A percentile compares a stretch with the other conserved stretches of the same genome.
Conservation (phyloP, 2,113 vertebrate species). For the Echinops telfairi region DNA sequence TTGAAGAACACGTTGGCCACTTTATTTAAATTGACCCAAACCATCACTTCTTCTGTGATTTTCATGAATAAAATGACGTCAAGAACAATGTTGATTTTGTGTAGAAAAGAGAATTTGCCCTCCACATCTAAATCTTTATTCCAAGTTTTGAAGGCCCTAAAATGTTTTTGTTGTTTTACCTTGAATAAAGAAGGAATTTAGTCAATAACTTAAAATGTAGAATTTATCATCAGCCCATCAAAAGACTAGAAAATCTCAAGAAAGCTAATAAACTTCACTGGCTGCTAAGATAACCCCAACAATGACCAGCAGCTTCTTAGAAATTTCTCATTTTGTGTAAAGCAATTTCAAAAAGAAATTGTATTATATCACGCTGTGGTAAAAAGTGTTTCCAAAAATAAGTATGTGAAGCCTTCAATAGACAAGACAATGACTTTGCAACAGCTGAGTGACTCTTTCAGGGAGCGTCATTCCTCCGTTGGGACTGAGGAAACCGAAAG, state of each 20-base stretch:
- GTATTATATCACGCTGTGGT: neutral
- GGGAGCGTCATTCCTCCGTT: neutral
- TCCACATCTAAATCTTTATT: neutral
- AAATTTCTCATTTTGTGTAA: neutral
- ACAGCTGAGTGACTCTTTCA: neutral
- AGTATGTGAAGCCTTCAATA: conserved; percentile 16
- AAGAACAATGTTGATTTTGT: neutral
- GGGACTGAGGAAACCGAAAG: conserved; percentile 4
- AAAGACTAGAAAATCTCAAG: neutral
- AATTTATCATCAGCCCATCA: neutral
- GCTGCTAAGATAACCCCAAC: neutral
- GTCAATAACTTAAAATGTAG: neutral
- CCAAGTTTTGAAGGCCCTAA: neutral
- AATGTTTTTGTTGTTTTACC: neutral
- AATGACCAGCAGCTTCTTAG: neutral
- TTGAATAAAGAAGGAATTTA: neutral
- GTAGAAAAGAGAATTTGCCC: neutral
- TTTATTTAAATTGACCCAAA: neutral
- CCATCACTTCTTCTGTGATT: neutral
- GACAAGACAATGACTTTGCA: conserved; percentile 35
- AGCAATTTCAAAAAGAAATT: conserved; percentile 21
- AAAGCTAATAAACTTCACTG: neutral
- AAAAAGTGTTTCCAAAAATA: conserved; percentile 34
- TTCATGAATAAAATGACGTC: neutral
- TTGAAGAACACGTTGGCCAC: neutral